phyloP scores from a whole-genome alignment of 2,797 vertebrate genomes.

The Sebastes matsubarae region DNA sequence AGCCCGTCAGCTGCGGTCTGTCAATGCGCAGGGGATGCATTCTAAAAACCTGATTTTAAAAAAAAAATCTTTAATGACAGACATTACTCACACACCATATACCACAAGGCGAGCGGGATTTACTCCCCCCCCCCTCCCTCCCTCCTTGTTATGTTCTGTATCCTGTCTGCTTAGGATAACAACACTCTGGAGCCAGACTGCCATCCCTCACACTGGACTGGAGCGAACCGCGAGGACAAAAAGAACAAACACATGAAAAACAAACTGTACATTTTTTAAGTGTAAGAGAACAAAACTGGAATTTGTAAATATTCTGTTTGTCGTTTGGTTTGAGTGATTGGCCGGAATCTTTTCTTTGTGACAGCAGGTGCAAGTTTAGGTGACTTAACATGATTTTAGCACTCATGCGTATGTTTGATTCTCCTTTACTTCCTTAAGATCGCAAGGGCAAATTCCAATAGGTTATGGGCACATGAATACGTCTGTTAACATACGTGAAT shows the following conservation, averaged over 20 bases:
- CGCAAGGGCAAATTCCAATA: conserved; percentile 52
- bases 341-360: conserved; percentile 80
- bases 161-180: conserved; percentile 65
- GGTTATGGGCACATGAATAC: conserved; percentile 50
- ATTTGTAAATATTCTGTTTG: conserved; percentile 90
- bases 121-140: conserved; percentile 1
- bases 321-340: conserved; percentile 84
- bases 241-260: conserved; percentile 65
- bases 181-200: conserved; percentile 72
- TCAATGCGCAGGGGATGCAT: conserved; percentile 61
- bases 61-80: conserved; percentile 56
- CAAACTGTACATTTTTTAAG: conserved; percentile 84
- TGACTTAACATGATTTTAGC: conserved; percentile 59
- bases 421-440: conserved; percentile 54
- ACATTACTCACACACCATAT: conserved; percentile 70
- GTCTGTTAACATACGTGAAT: conserved; percentile 39
- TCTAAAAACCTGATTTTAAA: conserved; percentile 48
- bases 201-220: conserved; percentile 73
- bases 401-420: conserved; percentile 55
- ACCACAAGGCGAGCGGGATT: conserved; percentile 49
- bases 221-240: conserved; percentile 57
- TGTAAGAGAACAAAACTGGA: conserved; percentile 82
- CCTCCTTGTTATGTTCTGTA: conserved; percentile 54
- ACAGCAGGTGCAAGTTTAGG: conserved; percentile 84
- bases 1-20: conserved; percentile 24